Evolutionary conservation across 2,888 invertebrate species (phyloP), one percentile per base, ranked within the genome.

Genomic region (Chloromyia formosa): DNA sequence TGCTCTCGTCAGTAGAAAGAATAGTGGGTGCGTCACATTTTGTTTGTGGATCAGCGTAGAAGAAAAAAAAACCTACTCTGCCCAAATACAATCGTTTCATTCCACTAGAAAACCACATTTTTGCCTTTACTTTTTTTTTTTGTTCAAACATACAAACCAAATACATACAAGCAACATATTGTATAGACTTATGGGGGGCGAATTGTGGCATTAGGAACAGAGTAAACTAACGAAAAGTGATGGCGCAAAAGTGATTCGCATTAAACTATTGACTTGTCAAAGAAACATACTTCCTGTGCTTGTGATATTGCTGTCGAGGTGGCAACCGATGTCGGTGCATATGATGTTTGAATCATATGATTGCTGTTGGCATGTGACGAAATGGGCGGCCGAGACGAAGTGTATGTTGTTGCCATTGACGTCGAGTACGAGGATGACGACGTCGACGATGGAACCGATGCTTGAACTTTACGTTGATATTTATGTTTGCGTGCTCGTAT

Each of bases 401-500:
- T 54, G 49, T 27, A 42, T 49, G 77, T 69, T 69, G 76, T 74
- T 9, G 73, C 58, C 69, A 73, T 62, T 18, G 78, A 78, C 1
- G 79, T 78, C 22, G 77, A 78, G 27, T 35, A 35, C 7, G 27
- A 35, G 7, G 27, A 35, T 7, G 27, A 35, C 1, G 84, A 78
- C 1, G 79, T 78, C 35, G 77, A 78, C 2, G 84, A 78, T 56
- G 80, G 79, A 58, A 81, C 78, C 22, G 82, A 78, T 56, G 79
- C 42, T 56, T 80, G 84, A 1, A 88, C 85, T 76, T 87, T 87
- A 60, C 86, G 86, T 77, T 89, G 88, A 83, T 95, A 95, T 81
- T 91, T 91, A 10, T 89, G 86, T 80, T 88, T 86, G 69, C 93
- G 86, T 9, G 94, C 92, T 68, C 93, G 87, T 78, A 94, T 89